A percentile compares a stretch with the other conserved stretches of the same genome.
phyloP scores from a whole-genome alignment of 2,888 invertebrate genomes.

The Petrolisthes cinctipes region DNA sequence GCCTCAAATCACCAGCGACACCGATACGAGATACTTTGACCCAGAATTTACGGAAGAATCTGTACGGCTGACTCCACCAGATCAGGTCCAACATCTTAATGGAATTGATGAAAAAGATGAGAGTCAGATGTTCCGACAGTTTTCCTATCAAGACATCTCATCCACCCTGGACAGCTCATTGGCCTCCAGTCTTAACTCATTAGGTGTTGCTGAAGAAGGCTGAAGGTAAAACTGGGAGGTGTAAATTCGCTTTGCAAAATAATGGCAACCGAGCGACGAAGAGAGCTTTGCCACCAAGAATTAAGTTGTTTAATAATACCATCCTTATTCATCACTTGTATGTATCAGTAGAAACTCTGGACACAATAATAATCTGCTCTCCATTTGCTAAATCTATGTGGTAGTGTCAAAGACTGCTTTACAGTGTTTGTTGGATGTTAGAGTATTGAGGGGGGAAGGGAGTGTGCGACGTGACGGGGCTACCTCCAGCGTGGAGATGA shows the following conservation, averaged over 20 bases:
- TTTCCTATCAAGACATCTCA: constrained; percentile 80
- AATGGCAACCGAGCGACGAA: no score
- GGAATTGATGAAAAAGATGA: constrained; percentile 75
- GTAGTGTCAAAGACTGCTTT: no score
- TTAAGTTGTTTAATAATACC: no score
- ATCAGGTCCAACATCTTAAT: constrained; percentile 73
- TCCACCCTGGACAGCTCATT: constrained; percentile 77
- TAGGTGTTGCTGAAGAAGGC: constrained; percentile 57
- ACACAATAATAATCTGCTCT: no score
- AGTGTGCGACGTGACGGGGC: no score
- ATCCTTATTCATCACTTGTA: no score
- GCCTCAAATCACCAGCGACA: constrained; percentile 93
- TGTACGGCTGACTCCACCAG: constrained; percentile 95
- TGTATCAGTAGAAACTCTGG: no score
- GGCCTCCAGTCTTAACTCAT: constrained; percentile 69
- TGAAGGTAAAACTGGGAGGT: neutral
- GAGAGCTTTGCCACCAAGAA: no score
- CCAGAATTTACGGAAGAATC: constrained; percentile 98
- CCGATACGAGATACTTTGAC: constrained; percentile 97
- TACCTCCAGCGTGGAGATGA: no score
- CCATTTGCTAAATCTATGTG: no score
- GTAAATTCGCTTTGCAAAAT: no score
- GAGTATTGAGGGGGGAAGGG: neutral
- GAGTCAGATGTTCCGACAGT: constrained; percentile 71
- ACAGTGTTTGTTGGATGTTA: neutral